Base-by-base conservation (phyloP, 2,888 invertebrate species). In the Aquatica leii region DNA sequence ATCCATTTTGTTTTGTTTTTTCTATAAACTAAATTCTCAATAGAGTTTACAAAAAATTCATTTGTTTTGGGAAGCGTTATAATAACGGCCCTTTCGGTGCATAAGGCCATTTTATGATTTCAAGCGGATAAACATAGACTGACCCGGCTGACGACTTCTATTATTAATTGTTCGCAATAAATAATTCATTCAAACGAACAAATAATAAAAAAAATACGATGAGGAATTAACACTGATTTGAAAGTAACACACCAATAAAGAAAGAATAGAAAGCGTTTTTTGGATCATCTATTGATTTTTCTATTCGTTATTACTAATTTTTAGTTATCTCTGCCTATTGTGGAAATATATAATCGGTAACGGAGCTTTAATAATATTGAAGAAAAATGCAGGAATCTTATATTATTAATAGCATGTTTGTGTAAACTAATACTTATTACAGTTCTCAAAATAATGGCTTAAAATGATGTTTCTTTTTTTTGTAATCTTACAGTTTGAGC, bases 121-220 rank as follows among this genome's bases (percentile, higher is more conserved):
- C 68, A 59, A 48, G 59, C 54, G 48, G 59, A 62, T 49, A 72
- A 76, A 73, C 24, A 73, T 78, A 79, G 79, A 79, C 79, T 79
- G 79, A 80, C 80, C 79, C 80, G 80, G 79, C 79, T 74, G 76
- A 78, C 72, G 79, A 79, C 78, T 70, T 70, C 72, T 71, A 62
- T 71, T 70, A 72, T 61, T 71, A 72, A 65, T 68, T 59, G 64
- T 64, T 62, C 51, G 63, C 53, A 61, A 62, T 53, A 59, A 65
- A 60, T 52, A 61, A 59, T 64, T 49, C 50, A 55, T 46, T 31
- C 11, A 59, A 59, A 56, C 37, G 59, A 52, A 54, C 20, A 37
- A 59, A 64, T 64, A n/a, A n/a, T n/a, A 55, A 49, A 35, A 43
- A 58, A 49, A 49, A 58, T 54, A 62, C 40, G 52, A 60, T 34